A percentile compares a stretch with the other conserved stretches of the same genome.
Evolutionary conservation across 1,140 invertebrate genomes (phyloP).

Genomic region (Drosophila nannoptera): DNA sequence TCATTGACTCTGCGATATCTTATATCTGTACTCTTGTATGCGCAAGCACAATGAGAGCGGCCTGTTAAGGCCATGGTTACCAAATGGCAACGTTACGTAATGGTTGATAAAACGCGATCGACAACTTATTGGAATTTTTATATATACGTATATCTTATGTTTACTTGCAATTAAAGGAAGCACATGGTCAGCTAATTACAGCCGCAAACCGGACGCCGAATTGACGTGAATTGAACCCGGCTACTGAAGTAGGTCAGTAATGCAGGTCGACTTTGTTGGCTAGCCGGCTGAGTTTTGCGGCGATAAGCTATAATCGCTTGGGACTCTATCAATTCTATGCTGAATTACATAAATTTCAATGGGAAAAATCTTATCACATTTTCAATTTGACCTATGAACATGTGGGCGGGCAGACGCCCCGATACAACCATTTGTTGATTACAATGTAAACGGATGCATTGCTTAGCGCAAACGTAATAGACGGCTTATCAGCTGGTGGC

Average conservation of each 20-base stretch:
- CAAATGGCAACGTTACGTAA: slow-evolving; percentile 21
- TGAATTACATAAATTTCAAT: slow-evolving; percentile 1
- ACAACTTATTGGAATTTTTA: slow-evolving; percentile 8
- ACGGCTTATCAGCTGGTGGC: slow-evolving; percentile 44
- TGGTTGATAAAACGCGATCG: slow-evolving; percentile 1
- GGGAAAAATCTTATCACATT: background rate
- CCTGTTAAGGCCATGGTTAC: background rate
- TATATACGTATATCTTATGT: slow-evolving; percentile 1
- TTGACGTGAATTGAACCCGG: slow-evolving; percentile 28
- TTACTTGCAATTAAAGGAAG: slow-evolving; percentile 16
- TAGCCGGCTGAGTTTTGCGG: background rate
- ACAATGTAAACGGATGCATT: slow-evolving; percentile 44
- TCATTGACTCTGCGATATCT: slow-evolving; percentile 24
- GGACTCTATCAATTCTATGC: slow-evolving; percentile 7
- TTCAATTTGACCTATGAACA: slow-evolving; percentile 14
- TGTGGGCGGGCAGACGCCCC: background rate
- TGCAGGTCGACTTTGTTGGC: slow-evolving; percentile 13
- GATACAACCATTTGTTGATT: slow-evolving; percentile 14
- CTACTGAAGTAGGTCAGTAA: slow-evolving; percentile 66
- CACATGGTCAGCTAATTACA: slow-evolving; percentile 46
- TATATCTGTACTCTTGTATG: slow-evolving; percentile 8
- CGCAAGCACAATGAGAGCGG: slow-evolving; percentile 1
- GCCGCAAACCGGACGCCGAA: slow-evolving; percentile 51
- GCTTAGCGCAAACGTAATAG: slow-evolving; percentile 16
- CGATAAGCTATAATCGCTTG: background rate